These are phyloP conservation scores for Schlechtendalia chinensis DNA, from an alignment of 1,140 invertebrate genomes.

Conservation along the genomic window DNA sequence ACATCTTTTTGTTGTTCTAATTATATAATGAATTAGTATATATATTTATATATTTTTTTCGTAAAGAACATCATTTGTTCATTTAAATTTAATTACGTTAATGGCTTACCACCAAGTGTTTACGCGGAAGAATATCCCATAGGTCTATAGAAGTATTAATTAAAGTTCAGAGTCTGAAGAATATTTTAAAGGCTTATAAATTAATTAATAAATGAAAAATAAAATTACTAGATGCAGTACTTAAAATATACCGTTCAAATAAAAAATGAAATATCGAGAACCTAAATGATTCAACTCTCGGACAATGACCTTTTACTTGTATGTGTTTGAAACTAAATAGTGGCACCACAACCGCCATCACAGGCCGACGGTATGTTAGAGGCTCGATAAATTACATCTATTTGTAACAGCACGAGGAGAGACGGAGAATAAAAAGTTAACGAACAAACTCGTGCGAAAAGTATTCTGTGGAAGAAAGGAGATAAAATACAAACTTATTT, in stretches of 20 bases:
- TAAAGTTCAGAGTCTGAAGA: neutral
- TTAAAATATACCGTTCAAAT: neutral
- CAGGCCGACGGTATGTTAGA: neutral
- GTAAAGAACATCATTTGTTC: too few species aligned
- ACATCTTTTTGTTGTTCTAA: too few species aligned
- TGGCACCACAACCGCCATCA: neutral
- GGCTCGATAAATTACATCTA: slow-evolving; percentile 13
- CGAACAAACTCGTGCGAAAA: slow-evolving; percentile 36
- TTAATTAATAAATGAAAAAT: neutral
- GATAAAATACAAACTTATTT: slow-evolving; percentile 47
- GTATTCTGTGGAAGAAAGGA: slow-evolving; percentile 19
- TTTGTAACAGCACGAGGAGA: neutral
- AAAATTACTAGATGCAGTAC: neutral
- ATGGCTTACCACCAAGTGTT: too few species aligned
- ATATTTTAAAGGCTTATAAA: neutral
- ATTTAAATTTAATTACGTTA: too few species aligned
- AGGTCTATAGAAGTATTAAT: too few species aligned
- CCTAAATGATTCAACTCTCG: neutral
- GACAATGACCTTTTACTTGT: neutral
- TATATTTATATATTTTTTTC: too few species aligned
- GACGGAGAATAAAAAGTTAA: slow-evolving; percentile 1
- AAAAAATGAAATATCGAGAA: neutral
- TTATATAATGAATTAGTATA: too few species aligned
- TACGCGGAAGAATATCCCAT: too few species aligned
- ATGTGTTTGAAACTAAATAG: neutral